A percentile compares a stretch with the other conserved stretches of the same genome.
phyloP scores from a whole-genome alignment of 92 coral and sea anemone species.

The Muricea muricata region DNA sequence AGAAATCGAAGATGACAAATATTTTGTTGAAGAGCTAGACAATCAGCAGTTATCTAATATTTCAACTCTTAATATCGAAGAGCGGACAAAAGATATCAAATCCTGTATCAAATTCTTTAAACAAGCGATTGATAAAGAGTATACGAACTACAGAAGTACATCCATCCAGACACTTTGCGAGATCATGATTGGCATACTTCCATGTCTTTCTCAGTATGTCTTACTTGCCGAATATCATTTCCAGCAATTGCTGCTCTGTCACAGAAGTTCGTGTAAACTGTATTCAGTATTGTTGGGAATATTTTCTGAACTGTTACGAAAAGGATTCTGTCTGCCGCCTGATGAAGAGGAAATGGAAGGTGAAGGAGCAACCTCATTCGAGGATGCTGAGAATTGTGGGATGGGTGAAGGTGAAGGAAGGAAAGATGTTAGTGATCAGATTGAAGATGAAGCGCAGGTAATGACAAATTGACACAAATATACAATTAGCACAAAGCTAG shows the following conservation, averaged over 20 bases:
- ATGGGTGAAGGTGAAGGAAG: conserved; percentile 97
- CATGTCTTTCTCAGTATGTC: conserved; percentile 80
- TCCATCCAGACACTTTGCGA: conserved; percentile 24
- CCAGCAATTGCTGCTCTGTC: conserved; percentile 67
- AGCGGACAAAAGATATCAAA: background rate
- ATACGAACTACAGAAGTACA: background rate
- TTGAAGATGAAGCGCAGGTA: conserved; percentile 96
- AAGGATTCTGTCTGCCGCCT: conserved; percentile 95
- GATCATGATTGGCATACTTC: conserved; percentile 52
- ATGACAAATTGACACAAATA: too few species aligned
- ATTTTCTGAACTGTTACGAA: conserved; percentile 83
- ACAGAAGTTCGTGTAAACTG: conserved; percentile 81
- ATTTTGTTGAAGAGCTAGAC: conserved; percentile 26
- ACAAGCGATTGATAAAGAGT: conserved; percentile 9
- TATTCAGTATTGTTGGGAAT: conserved; percentile 83
- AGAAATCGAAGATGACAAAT: background rate
- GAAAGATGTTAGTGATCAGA: conserved; percentile 97
- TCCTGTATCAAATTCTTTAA: background rate
- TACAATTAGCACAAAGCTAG: too few species aligned
- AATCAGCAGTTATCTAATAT: background rate
- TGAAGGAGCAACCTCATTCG: conserved; percentile 91
- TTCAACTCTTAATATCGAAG: background rate
- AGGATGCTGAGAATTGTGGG: conserved; percentile 92
- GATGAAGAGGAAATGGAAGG: conserved; percentile 89
- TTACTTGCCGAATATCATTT: conserved; percentile 70